Conservation (phyloP, 1,140 invertebrate genomes). For the Drosophila athabasca region DNA sequence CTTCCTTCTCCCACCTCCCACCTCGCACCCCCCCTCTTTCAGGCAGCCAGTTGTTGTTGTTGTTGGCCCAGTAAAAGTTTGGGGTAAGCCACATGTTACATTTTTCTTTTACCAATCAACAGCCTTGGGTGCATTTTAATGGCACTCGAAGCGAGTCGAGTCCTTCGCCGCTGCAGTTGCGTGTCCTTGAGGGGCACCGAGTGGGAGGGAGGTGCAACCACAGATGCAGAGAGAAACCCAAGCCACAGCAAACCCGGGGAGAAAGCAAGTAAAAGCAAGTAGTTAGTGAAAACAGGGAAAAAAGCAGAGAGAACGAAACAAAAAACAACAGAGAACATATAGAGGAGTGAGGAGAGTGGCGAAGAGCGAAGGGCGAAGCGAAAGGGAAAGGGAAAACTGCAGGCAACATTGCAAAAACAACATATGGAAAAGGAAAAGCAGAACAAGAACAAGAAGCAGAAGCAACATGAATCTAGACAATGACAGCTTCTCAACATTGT, state of each 20-base stretch:
- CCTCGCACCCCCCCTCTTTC: too few relatives aligned
- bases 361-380: neutral
- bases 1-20: neutral
- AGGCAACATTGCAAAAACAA: slow-evolving; percentile 37
- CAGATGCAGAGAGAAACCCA: slow-evolving; percentile 9
- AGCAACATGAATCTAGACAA: slow-evolving; percentile 65
- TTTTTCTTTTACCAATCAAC: slow-evolving; percentile 62
- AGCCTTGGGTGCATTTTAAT: slow-evolving; percentile 63
- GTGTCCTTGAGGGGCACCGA: slow-evolving; percentile 32
- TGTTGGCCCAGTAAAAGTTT: slow-evolving; percentile 46
- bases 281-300: slow-evolving; percentile 42
- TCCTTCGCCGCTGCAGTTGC: slow-evolving; percentile 31
- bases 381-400: slow-evolving; percentile 29
- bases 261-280: slow-evolving; percentile 31
- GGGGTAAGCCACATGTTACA: slow-evolving; percentile 58
- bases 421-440: slow-evolving; percentile 20
- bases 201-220: neutral
- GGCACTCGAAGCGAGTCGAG: slow-evolving; percentile 42
- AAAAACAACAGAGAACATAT: slow-evolving; percentile 15
- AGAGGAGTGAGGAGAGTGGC: slow-evolving; percentile 4
- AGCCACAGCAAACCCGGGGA: slow-evolving; percentile 46
- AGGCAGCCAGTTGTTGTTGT: slow-evolving; percentile 7
- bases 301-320: slow-evolving; percentile 17
- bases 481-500: slow-evolving; percentile 67
- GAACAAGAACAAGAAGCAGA: slow-evolving; percentile 35